Base-by-base conservation (phyloP, 2,888 invertebrate species). In the Ernsta delagoae region DNA sequence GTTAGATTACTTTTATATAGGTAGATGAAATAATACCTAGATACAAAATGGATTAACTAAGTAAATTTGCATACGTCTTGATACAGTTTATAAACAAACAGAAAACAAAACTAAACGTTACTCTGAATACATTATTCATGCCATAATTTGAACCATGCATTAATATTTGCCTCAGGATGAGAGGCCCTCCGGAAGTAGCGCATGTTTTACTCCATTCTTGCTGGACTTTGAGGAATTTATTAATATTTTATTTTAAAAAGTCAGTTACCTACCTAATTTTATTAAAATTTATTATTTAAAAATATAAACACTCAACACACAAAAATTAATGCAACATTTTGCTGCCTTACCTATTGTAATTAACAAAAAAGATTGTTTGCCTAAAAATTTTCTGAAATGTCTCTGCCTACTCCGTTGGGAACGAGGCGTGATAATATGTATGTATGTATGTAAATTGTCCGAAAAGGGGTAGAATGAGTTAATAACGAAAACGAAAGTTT, bases 131-230 rank as follows among this genome's bases (percentile, higher is more conserved):
- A 69, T 69, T 59, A 69, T 69, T 69, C 76, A 78, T 78, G 76
- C 79, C 59, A 65, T 59, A 62, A 59, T 66, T 71, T 65, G 75
- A 81, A 77, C 74, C 91, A 90, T 92, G 91, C 90, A 84, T 50
- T 50, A 50, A 50, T 75, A 75, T 76, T 61, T 75, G 77, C 89
- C 93, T 90, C 91, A 87, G 83, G 87, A 83, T 81, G 88, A 90
- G 88, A 88, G 86, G 84, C 82, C 92, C 89, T 90, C 89, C 88
- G 84, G 86, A 84, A 82, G 84, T 85, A 75, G 77, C 75, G 76
- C 72, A 75, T 74, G 74, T 72, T 73, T 69, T 63, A 64, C 66
- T 69, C 12, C 6, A 31, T 62, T 62, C 36, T 48, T 62, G 31
- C 41, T 12, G 16, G 7, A 50, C 16, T 50, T 50, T 50, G 12